Base-by-base conservation (phyloP, 2,888 invertebrate species). In the Leptodirus hochenwartii region DNA sequence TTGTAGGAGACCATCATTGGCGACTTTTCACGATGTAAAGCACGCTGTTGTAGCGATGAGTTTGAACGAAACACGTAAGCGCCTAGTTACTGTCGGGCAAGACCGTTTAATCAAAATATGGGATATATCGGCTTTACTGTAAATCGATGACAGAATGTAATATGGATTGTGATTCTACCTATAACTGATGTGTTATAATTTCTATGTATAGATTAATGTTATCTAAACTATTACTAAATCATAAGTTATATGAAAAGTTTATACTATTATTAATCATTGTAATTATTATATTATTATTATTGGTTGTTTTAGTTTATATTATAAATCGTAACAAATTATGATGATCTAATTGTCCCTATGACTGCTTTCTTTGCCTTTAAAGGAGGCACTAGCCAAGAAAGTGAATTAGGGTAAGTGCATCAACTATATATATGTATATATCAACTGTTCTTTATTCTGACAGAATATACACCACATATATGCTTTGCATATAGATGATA, bases 41-140 rank as follows among this genome's bases (percentile, higher is more conserved):
- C 93, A 96, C 53, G 79, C 78, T 33, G 76, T 95, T 37, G 69
- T 78, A 6, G 73, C 75, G 23, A 80, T 95, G 70, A 76, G 81
- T 57, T 63, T 93, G 39, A 91, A 95, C 59, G 85, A 87, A 53
- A 71, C 81, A 29, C 72, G 81, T 25, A 82, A 81, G 46, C 72
- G 79, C 46, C 66, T 96, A 49, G 66, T 91, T 37, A 90, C 95
- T 3, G 84, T 91, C 23, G 96, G 96, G 14, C 84, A 85, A 52
- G 96, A 98, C 59, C 72, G 88, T 44, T 66, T 93, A 43, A 87
- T 98, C 48, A 95, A 96, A 61, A 66, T 87, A 43, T 87, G 87
- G 87, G 85, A 85, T 54, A 64, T 84, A 36, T 68, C 77, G 31
- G 72, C 77, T 34, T 43, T 57, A 41, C 46, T 53, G 44, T 54